Conservation (phyloP, 2,888 invertebrate genomes). For the Campoplex capitator region DNA sequence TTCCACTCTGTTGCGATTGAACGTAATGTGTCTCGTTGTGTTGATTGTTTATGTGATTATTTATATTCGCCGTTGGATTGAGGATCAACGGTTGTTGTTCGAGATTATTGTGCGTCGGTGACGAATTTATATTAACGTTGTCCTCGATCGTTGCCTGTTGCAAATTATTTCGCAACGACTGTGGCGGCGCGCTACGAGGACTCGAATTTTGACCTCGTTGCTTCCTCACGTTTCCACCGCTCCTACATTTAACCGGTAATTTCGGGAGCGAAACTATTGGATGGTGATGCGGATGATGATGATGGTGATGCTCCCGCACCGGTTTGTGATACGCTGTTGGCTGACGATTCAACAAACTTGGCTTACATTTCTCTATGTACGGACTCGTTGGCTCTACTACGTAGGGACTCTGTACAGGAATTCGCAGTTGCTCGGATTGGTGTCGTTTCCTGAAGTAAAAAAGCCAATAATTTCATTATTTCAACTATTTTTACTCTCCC, state of each 20-base stretch:
- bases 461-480: background rate
- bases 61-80: constrained; percentile 71
- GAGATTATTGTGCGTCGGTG: constrained; percentile 66
- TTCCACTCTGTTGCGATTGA: constrained; percentile 83
- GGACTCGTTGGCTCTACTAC: constrained; percentile 76
- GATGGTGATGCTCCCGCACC: constrained; percentile 77
- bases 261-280: constrained; percentile 75
- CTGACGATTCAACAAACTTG: constrained; percentile 72
- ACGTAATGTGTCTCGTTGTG: constrained; percentile 79
- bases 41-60: constrained; percentile 76
- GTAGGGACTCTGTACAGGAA: constrained; percentile 77
- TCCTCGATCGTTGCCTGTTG: constrained; percentile 68
- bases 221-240: constrained; percentile 76
- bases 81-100: constrained; percentile 64
- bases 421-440: constrained; percentile 79
- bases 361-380: constrained; percentile 73
- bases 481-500: too few relatives aligned
- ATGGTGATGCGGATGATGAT: constrained; percentile 64
- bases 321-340: constrained; percentile 78
- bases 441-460: constrained; percentile 79
- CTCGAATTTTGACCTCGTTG: constrained; percentile 69
- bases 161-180: constrained; percentile 71
- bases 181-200: constrained; percentile 61
- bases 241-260: constrained; percentile 74
- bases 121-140: constrained; percentile 69